Evolutionary conservation across 23 tunicate genomes (phyloP).

Genomic region (Halocynthia roretzi): DNA sequence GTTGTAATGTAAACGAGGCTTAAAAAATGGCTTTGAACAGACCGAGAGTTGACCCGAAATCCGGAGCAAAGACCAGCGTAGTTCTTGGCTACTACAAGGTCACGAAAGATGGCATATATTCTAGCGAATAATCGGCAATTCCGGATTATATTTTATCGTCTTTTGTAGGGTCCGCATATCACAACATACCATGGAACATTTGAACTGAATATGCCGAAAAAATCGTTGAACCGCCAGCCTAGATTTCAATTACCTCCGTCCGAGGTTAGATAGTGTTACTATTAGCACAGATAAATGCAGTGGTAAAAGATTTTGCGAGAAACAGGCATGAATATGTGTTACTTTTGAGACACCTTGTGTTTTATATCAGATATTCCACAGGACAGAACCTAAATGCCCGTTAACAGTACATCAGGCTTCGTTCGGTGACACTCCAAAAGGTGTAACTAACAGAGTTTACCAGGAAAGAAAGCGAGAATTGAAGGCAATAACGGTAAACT

Average conservation of each 20-base stretch:
- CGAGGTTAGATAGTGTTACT: conserved; percentile 8
- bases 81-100: conserved; percentile 53
- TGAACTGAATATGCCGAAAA: conserved; percentile 31
- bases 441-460: conserved; percentile 20
- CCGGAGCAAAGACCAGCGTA: conserved; percentile 38
- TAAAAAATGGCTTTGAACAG: conserved; percentile 37
- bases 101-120: neutral
- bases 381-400: conserved; percentile 42
- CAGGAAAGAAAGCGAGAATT: conserved; percentile 28
- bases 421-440: conserved; percentile 29
- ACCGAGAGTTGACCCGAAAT: conserved; percentile 19
- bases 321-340: neutral
- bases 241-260: conserved; percentile 37
- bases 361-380: conserved; percentile 44
- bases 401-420: conserved; percentile 53
- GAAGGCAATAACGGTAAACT: conserved; percentile 39
- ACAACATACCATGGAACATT: conserved; percentile 38
- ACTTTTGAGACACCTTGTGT: neutral
- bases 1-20: neutral
- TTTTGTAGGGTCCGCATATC: conserved; percentile 33
- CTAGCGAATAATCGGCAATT: neutral
- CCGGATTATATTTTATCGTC: neutral
- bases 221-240: neutral
- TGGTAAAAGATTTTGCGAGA: neutral
- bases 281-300: neutral